phyloP scores from a whole-genome alignment of 1,140 invertebrate species.

The Aphaenogaster rudis region DNA sequence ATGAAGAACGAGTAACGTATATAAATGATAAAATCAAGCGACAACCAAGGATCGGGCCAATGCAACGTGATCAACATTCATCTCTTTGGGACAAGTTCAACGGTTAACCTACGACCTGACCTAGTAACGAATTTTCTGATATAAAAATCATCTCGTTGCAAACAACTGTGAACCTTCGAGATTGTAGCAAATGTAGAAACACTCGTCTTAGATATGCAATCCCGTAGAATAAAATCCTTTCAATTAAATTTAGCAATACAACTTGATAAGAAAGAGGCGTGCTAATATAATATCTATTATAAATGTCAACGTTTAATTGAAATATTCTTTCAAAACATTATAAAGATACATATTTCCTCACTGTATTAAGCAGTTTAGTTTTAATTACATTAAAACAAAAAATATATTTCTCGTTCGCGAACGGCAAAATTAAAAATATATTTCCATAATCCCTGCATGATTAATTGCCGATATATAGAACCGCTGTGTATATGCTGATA shows the following conservation, averaged over 20 bases:
- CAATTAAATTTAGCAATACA: background rate
- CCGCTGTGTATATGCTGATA: background rate
- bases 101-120: conserved; percentile 17
- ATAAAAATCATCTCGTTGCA: conserved; percentile 23
- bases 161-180: background rate
- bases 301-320: background rate
- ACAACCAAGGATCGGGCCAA: conserved; percentile 10
- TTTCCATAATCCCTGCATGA: background rate
- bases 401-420: background rate
- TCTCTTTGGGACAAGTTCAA: conserved; percentile 30
- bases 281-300: background rate
- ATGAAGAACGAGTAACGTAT: conserved; percentile 29
- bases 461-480: background rate
- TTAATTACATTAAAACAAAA: conserved; percentile 11
- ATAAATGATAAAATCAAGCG: conserved; percentile 41
- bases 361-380: background rate
- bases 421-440: background rate
- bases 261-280: background rate
- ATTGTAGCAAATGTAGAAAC: background rate
- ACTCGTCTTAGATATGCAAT: background rate
- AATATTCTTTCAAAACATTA: background rate
- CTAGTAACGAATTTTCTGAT: conserved; percentile 9
- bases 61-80: background rate
- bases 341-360: background rate
- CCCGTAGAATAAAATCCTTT: background rate